Percentiles rank a stretch among this genome's conserved stretches.
These are phyloP conservation scores for Caenorhabditis macrosperma DNA, from an alignment of 2,888 invertebrate genomes.

Conservation along the genomic window DNA sequence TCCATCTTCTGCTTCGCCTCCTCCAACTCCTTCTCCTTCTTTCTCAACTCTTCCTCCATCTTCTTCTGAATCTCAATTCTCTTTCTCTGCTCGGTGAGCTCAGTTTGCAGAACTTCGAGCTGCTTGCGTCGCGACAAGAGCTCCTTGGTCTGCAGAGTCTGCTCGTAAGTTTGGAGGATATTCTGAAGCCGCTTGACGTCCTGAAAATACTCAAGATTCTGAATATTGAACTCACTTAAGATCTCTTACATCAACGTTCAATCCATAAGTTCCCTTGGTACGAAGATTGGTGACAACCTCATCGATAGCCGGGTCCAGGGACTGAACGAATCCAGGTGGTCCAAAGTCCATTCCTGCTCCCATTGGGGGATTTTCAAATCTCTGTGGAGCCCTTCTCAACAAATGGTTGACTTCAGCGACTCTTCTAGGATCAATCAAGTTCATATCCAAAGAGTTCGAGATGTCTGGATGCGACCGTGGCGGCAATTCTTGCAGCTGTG, in stretches of 20 bases:
- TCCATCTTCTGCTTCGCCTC: conserved; percentile 64
- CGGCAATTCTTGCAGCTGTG: background rate
- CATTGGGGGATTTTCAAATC: conserved; percentile 48
- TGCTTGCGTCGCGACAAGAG: conserved; percentile 65
- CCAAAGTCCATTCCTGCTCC: conserved; percentile 44
- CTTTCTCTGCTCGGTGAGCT: conserved; percentile 66
- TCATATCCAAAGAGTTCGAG: conserved; percentile 58
- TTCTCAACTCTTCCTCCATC: conserved; percentile 63
- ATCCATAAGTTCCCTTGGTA: conserved; percentile 56
- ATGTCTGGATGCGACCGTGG: conserved; percentile 41
- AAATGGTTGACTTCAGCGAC: conserved; percentile 63
- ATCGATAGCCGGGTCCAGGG: conserved; percentile 63
- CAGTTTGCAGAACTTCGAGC: conserved; percentile 67
- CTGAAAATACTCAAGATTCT: conserved; percentile 37
- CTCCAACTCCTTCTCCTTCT: conserved; percentile 67
- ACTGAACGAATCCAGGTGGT: conserved; percentile 64
- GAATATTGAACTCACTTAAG: background rate
- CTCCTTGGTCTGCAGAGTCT: conserved; percentile 70
- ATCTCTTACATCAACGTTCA: conserved; percentile 57
- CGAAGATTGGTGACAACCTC: conserved; percentile 65
- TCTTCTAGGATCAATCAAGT: conserved; percentile 63
- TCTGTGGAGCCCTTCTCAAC: conserved; percentile 66
- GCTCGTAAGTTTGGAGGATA: conserved; percentile 68
- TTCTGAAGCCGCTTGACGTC: conserved; percentile 68
- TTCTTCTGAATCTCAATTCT: conserved; percentile 65